Percentiles rank a stretch among this genome's conserved stretches.
phyloP scores from a whole-genome alignment of 1,140 invertebrate species.

The Pogonus chalceus region DNA sequence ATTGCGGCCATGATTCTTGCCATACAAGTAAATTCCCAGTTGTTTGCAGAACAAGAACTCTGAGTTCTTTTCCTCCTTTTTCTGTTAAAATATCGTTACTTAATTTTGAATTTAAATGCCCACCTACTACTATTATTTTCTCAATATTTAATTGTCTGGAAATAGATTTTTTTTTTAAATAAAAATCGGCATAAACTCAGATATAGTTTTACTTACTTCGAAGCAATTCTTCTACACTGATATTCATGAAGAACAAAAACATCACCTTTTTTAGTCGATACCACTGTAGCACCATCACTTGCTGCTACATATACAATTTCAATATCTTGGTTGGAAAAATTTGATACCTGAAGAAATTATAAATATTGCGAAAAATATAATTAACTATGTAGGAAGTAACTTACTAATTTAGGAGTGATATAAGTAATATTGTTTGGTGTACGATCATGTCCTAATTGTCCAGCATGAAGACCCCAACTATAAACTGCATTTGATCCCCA shows the following conservation, averaged over 20 bases:
- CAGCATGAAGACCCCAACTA: constrained; percentile 62
- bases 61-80: constrained; percentile 40
- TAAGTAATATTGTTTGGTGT: constrained; percentile 14
- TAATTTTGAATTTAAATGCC: constrained; percentile 38
- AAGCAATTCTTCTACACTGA: constrained; percentile 55
- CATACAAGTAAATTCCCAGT: constrained; percentile 54
- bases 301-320: constrained; percentile 39
- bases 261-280: constrained; percentile 53
- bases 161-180: too few relatives aligned
- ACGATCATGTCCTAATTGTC: constrained; percentile 54
- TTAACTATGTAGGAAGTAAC: constrained; percentile 17
- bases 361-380: not conserved
- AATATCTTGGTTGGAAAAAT: constrained; percentile 12
- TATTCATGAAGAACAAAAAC: constrained; percentile 62
- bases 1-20: constrained; percentile 49
- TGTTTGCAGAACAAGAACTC: constrained; percentile 47
- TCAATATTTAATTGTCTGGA: constrained; percentile 38
- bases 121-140: constrained; percentile 41
- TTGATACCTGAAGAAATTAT: not conserved
- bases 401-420: constrained; percentile 36
- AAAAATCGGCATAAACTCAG: constrained; percentile 34
- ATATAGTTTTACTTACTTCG: constrained; percentile 43
- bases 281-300: constrained; percentile 57
- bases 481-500: constrained; percentile 48
- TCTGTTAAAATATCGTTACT: constrained; percentile 36